Conservation (phyloP, 1,140 invertebrate species). For the Laupala kohalensis region DNA sequence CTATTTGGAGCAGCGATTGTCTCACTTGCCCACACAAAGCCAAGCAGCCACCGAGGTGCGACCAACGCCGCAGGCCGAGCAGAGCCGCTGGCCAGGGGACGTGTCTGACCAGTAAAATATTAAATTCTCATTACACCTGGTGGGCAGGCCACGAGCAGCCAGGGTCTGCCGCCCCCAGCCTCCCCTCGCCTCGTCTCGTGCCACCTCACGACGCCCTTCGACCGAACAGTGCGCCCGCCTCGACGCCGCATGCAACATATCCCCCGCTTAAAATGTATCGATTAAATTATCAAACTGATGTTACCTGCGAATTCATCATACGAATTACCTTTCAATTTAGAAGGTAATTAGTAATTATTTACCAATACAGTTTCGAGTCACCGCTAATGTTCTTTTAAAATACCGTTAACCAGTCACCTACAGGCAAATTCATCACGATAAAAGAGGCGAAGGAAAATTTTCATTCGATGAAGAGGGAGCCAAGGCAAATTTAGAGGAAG, state of each 20-base stretch:
- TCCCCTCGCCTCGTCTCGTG: too few species aligned
- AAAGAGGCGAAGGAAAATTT: too few species aligned
- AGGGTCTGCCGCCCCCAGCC: not conserved
- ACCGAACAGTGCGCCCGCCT: too few species aligned
- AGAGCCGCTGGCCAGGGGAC: not conserved
- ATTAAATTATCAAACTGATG: not conserved
- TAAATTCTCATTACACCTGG: not conserved
- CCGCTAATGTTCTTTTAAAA: not conserved
- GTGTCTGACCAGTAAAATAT: not conserved
- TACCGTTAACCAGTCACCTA: not conserved
- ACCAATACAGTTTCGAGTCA: not conserved
- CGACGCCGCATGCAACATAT: not conserved
- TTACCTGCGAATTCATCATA: not conserved
- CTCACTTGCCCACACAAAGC: too few species aligned
- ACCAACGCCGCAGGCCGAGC: not conserved
- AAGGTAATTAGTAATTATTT: not conserved
- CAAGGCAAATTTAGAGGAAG: too few species aligned
- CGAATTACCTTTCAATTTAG: not conserved
- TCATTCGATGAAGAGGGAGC: too few species aligned
- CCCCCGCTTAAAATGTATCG: not conserved
- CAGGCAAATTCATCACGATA: too few species aligned
- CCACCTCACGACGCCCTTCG: too few species aligned
- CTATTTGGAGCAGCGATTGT: too few species aligned
- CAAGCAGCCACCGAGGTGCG: too few species aligned
- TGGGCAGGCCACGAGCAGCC: too few species aligned